Percentiles rank a stretch among this genome's conserved stretches.
phyloP scores from a whole-genome alignment of 2,797 vertebrate species.

The Phalloptychus januarius region DNA sequence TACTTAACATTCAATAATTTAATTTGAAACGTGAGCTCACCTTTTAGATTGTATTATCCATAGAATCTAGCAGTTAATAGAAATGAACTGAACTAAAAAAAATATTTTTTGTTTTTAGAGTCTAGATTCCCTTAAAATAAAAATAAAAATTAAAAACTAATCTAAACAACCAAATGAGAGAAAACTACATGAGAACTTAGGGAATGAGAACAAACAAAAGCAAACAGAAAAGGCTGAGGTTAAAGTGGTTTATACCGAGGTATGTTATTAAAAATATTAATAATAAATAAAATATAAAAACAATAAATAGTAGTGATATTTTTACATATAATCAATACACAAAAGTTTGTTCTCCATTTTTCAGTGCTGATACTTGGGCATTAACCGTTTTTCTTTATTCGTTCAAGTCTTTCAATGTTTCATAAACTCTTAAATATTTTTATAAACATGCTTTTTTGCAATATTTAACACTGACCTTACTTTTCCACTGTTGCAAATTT shows the following conservation, averaged over 20 bases:
- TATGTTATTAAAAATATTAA: neutral
- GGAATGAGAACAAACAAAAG: neutral
- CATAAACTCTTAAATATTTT: neutral
- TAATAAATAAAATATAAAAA: neutral
- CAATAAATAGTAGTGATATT: neutral
- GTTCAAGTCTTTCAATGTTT: neutral
- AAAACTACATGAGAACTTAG: neutral
- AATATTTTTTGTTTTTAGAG: neutral
- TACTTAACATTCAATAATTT: neutral
- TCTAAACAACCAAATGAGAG: neutral
- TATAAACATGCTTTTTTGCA: neutral
- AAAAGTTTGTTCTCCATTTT: neutral
- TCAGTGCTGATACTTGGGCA: neutral
- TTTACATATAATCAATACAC: neutral
- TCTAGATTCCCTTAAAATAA: neutral
- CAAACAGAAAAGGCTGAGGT: neutral
- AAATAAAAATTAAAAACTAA: neutral
- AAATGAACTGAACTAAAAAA: neutral
- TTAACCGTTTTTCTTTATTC: neutral
- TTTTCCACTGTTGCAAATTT: neutral
- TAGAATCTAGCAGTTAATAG: neutral
- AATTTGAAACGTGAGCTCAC: neutral
- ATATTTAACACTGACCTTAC: neutral
- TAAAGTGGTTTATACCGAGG: neutral
- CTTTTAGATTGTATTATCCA: neutral